Base-by-base conservation (phyloP, 92 coral and sea anemone species). In the Nematostella vectensis region DNA sequence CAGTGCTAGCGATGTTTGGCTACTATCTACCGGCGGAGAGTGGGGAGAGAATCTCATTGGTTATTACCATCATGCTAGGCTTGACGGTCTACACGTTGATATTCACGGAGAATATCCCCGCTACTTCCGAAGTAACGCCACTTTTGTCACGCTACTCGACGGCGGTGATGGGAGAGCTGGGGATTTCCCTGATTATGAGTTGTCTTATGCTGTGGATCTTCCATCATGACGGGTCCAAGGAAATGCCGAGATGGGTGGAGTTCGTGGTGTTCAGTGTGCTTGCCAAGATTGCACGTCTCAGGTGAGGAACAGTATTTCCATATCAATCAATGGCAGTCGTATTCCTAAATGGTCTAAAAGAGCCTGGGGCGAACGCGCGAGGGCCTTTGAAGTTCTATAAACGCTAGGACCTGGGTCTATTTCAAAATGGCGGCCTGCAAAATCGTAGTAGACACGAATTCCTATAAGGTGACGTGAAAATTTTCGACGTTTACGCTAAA, bases 41-140 rank as follows among this genome's bases (percentile, higher is more conserved):
- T 26, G 97, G 97, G 3, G 97, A 85, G 70, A 81, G 97, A 36
- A 79, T 89, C 27, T 89, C 97, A 38, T 58, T 89, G 71, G 64
- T 80, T 15, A 89, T 89, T 45, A 89, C 97, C 1, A 85, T 86
- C 4, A 67, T 89, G 40, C 82, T 89, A 1, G 97, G 97, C 2
- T 47, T 89, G 57, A 89, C 95, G 15, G 97, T 89, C 0, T 89
- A 85, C 58, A 69, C 94, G 26, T 65, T 89, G 29, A 78, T 89
- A 43, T 89, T 89, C 64, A 85, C 88, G 22, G 95, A 85, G 54
- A 82, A 82, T 27, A 84, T 89, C 25, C 96, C 96, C 17, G 83
- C 96, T 9, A 75, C 89, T 13, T 76, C 86, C 4, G 96, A 89
- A 65, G 96, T 89, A 24, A 77, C 85, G 18, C 96, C 96, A 17